Evolutionary conservation across 35 echinoderm and acorn worm genomes (phyloP).

Genomic region (Apostichopus japonicus): DNA sequence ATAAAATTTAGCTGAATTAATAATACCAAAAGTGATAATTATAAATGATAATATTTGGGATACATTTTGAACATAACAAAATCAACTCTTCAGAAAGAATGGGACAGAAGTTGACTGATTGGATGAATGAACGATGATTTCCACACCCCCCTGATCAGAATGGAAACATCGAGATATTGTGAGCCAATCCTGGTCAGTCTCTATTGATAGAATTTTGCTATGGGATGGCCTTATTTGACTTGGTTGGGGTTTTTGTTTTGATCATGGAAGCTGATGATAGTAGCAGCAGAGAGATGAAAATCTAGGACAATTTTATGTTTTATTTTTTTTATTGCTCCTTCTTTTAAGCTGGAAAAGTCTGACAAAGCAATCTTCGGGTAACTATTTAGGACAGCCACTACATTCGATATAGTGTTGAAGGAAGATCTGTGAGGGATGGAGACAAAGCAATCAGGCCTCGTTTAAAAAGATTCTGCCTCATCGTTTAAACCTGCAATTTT

Average conservation of each 20-base stretch:
- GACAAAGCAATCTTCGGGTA: not conserved
- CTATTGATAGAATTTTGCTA: slow-evolving; percentile 40
- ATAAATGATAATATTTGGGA: too few relatives aligned
- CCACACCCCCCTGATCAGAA: not conserved
- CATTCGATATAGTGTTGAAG: not conserved
- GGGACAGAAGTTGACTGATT: too few relatives aligned
- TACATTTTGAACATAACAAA: too few relatives aligned
- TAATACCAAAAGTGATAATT: too few relatives aligned
- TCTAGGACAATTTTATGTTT: slow-evolving; percentile 27
- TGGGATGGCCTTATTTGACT: slow-evolving; percentile 12
- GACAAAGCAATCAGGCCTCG: not conserved
- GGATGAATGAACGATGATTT: too few relatives aligned
- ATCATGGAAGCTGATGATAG: not conserved
- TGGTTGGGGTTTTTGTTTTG: not conserved
- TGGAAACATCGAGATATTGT: slow-evolving; percentile 13
- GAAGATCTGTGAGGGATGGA: not conserved
- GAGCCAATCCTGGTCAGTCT: slow-evolving; percentile 44
- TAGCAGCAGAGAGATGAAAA: not conserved
- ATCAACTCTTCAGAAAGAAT: not conserved
- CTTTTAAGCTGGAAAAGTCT: not conserved
- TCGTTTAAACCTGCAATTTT: too few relatives aligned
- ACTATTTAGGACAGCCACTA: not conserved
- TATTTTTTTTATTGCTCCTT: too few relatives aligned
- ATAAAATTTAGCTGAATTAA: too few relatives aligned
- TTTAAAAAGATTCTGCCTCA: too few relatives aligned